Percentiles rank a stretch among this genome's conserved stretches.
Conservation (phyloP, 2,888 invertebrate genomes). For the Tetropium fuscum region DNA sequence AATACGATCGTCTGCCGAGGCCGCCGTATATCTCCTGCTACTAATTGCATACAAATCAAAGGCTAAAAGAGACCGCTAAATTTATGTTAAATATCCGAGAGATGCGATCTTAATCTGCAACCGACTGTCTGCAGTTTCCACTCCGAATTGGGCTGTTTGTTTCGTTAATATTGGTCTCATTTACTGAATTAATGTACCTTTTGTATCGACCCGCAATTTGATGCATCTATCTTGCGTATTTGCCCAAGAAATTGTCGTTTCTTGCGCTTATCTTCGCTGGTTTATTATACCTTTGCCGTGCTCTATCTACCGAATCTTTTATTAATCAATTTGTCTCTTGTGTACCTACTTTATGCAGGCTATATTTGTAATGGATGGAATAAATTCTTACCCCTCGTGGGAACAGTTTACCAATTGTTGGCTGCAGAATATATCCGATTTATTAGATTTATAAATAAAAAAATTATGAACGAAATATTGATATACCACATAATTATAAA, state of each 20-base stretch:
- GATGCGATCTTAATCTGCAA: conserved; percentile 57
- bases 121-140: conserved; percentile 45
- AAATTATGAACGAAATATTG: too few relatives aligned
- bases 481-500: too few relatives aligned
- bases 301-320: conserved; percentile 26
- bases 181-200: conserved; percentile 50
- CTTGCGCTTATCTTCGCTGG: conserved; percentile 31
- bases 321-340: conserved; percentile 25
- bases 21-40: conserved; percentile 58
- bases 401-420: too few relatives aligned
- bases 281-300: conserved; percentile 17
- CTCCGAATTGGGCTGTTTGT: conserved; percentile 56
- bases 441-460: too few relatives aligned
- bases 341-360: neutral
- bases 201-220: conserved; percentile 37
- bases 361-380: too few relatives aligned
- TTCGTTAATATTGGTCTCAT: conserved; percentile 52
- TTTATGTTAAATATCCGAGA: conserved; percentile 54
- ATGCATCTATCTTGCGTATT: conserved; percentile 39
- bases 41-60: conserved; percentile 61
- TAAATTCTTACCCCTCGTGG: neutral
- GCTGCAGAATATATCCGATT: too few relatives aligned
- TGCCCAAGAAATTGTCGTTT: conserved; percentile 36
- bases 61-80: conserved; percentile 45
- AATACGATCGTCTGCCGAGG: conserved; percentile 56